Evolutionary conservation across 2,888 invertebrate species (phyloP).

Genomic region (Aleiodes alternator): DNA sequence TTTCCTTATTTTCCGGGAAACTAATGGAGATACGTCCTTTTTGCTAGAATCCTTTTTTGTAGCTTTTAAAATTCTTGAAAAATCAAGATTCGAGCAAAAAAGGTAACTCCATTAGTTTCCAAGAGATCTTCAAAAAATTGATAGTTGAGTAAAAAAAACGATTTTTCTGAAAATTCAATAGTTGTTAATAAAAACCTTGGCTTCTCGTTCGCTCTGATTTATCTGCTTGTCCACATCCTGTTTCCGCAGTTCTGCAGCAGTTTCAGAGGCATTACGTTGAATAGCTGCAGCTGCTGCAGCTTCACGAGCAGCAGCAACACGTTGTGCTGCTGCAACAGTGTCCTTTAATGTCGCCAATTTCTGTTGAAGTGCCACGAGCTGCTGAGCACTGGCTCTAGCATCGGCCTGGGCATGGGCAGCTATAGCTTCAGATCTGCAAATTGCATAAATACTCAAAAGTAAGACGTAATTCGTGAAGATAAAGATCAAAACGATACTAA

Average conservation of each 20-base stretch:
- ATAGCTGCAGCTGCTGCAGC: constrained; percentile 85
- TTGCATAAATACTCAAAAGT: background rate
- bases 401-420: constrained; percentile 68
- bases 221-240: constrained; percentile 74
- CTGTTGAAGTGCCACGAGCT: constrained; percentile 79
- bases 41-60: no score
- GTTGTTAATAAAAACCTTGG: constrained; percentile 61
- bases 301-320: constrained; percentile 84
- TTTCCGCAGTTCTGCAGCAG: constrained; percentile 83
- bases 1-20: no score
- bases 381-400: constrained; percentile 78
- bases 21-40: no score
- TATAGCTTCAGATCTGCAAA: constrained; percentile 69
- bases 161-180: no score
- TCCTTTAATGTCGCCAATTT: constrained; percentile 83
- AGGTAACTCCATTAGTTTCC: no score
- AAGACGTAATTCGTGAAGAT: background rate
- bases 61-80: no score
- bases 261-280: constrained; percentile 82
- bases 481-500: no score
- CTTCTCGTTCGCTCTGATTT: constrained; percentile 70
- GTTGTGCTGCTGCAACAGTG: constrained; percentile 83
- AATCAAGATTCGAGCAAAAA: no score
- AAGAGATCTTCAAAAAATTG: background rate
- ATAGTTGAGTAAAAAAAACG: no score